Conservation (phyloP, 2,888 invertebrate species). For the Drosophila rubida region DNA sequence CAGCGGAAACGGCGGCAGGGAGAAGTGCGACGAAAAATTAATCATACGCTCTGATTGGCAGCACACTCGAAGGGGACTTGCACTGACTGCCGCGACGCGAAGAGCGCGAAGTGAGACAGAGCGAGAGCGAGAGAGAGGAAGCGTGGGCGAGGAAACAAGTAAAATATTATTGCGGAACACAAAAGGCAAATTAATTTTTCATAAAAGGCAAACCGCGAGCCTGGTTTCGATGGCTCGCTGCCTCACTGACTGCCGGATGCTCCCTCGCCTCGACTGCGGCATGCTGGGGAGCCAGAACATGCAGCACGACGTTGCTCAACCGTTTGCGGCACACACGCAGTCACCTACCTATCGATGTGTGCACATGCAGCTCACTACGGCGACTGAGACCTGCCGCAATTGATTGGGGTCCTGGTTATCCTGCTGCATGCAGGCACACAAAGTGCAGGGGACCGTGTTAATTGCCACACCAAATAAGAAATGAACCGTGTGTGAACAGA, state of each 20-base stretch:
- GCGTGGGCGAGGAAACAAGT: conserved; percentile 6
- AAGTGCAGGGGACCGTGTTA: conserved; percentile 62
- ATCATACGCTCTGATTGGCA: conserved; percentile 80
- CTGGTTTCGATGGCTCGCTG: conserved; percentile 20
- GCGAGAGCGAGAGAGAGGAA: background rate
- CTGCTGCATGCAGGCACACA: conserved; percentile 28
- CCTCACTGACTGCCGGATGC: background rate
- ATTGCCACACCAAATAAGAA: conserved; percentile 61
- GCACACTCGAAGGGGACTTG: conserved; percentile 60
- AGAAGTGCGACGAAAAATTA: conserved; percentile 70
- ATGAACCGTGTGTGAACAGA: conserved; percentile 3
- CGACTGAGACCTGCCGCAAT: conserved; percentile 53
- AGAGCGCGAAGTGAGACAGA: background rate
- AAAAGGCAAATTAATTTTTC: conserved; percentile 79
- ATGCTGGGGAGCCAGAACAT: conserved; percentile 15
- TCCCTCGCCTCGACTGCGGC: background rate
- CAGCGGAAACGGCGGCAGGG: background rate
- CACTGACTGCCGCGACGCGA: background rate
- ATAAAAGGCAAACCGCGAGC: conserved; percentile 74
- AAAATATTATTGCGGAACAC: conserved; percentile 75
- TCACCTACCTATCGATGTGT: conserved; percentile 19
- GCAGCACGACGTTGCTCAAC: conserved; percentile 29
- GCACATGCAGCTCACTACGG: conserved; percentile 8
- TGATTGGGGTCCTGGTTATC: conserved; percentile 55
- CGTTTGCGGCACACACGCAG: conserved; percentile 42